Conservation (phyloP, 2,888 invertebrate species). For the Tetragnatha montana region DNA sequence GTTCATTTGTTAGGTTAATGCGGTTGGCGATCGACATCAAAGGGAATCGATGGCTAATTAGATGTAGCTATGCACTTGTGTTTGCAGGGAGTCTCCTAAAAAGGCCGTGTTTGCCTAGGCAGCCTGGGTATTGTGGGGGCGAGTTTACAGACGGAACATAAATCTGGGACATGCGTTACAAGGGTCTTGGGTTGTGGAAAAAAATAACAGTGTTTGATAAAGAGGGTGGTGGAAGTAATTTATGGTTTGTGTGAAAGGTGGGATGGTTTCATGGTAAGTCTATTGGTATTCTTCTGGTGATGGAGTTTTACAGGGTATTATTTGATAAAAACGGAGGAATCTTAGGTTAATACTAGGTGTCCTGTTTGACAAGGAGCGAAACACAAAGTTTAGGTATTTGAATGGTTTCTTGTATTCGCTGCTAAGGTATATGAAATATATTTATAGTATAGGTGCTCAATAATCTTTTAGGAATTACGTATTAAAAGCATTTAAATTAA, state of each 20-base stretch:
- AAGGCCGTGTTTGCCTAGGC: constrained; percentile 15
- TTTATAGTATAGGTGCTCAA: too few relatives aligned
- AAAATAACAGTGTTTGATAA: background rate
- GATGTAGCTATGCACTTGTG: constrained; percentile 39
- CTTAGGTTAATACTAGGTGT: too few relatives aligned
- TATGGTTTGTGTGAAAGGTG: background rate
- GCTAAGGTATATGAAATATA: too few relatives aligned
- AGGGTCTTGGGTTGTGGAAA: background rate
- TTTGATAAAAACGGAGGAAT: too few relatives aligned
- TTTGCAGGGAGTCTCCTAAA: constrained; percentile 10
- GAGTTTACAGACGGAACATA: background rate
- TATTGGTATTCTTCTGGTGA: too few relatives aligned
- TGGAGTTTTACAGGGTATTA: too few relatives aligned
- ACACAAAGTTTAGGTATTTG: too few relatives aligned
- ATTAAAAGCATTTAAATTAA: too few relatives aligned
- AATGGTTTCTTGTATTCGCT: too few relatives aligned
- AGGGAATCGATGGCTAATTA: constrained; percentile 62
- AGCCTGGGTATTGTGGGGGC: background rate
- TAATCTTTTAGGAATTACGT: too few relatives aligned
- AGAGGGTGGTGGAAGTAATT: background rate
- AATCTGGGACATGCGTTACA: background rate
- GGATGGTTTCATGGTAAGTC: background rate
- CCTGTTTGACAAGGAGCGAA: too few relatives aligned
- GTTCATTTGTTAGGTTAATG: constrained; percentile 68
- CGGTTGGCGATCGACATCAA: constrained; percentile 52